A percentile compares a stretch with the other conserved stretches of the same genome.
Evolutionary conservation across 2,113 vertebrate genomes (phyloP).

Genomic region (Vidua chalybeata): DNA sequence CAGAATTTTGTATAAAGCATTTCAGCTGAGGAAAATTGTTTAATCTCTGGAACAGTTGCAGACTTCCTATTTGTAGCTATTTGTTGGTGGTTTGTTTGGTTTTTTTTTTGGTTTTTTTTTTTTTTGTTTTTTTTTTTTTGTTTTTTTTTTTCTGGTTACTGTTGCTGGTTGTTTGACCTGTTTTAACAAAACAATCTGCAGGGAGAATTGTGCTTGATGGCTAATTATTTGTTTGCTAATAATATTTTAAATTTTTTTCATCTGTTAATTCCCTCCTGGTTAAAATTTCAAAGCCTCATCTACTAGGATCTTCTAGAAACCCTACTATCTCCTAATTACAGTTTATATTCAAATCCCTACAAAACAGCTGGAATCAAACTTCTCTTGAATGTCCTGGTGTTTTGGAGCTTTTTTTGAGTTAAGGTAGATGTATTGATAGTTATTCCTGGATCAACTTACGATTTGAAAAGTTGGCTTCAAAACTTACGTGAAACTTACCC

Average conservation of each 20-base stretch:
- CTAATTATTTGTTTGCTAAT: slow-evolving; percentile 55
- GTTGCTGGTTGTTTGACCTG: neutral
- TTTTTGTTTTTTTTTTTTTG: neutral
- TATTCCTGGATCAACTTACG: neutral
- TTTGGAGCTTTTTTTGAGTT: neutral
- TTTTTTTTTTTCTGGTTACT: neutral
- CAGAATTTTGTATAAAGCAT: neutral
- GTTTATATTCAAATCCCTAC: slow-evolving; percentile 20
- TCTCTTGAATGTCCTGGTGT: neutral
- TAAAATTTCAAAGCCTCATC: slow-evolving; percentile 56
- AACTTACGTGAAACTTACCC: neutral
- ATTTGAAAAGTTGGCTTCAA: slow-evolving; percentile 19
- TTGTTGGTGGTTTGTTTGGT: neutral
- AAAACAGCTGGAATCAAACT: slow-evolving; percentile 34
- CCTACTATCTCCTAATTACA: slow-evolving; percentile 40
- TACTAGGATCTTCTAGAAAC: slow-evolving; percentile 43
- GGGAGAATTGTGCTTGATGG: slow-evolving; percentile 31
- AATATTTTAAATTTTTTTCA: slow-evolving; percentile 53
- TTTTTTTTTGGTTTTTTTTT: neutral
- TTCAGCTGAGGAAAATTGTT: neutral
- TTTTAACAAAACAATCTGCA: neutral
- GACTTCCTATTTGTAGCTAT: neutral
- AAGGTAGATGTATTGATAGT: neutral
- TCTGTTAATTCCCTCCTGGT: slow-evolving; percentile 37
- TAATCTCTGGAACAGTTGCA: neutral